phyloP scores from a whole-genome alignment of 2,797 vertebrate genomes.

The Antrozous pallidus region DNA sequence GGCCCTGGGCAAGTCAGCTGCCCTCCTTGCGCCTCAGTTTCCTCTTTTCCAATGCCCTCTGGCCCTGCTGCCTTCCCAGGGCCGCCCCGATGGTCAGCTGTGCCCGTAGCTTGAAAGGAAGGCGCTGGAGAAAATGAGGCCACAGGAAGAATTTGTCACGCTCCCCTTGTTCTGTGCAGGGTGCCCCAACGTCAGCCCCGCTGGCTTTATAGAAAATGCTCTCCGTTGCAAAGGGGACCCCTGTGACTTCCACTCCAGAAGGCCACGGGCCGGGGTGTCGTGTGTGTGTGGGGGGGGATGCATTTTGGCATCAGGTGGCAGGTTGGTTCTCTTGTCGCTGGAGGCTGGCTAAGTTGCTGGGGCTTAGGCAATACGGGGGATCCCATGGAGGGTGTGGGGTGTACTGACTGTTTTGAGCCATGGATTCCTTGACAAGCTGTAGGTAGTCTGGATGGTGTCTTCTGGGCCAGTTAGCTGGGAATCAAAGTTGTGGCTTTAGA shows the following conservation, averaged over 20 bases:
- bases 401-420: not conserved
- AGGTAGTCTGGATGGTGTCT: not conserved
- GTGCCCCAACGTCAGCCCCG: not conserved
- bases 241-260: not conserved
- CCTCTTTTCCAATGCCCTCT: not conserved
- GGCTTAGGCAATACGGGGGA: not conserved
- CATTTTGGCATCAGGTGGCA: not conserved
- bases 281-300: not conserved
- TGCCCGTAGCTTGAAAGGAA: not conserved
- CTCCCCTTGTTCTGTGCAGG: not conserved
- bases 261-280: not conserved
- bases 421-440: not conserved
- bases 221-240: not conserved
- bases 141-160: slow-evolving; percentile 35
- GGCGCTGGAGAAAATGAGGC: slow-evolving; percentile 41
- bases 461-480: not conserved
- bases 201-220: not conserved
- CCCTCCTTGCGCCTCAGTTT: slow-evolving; percentile 1
- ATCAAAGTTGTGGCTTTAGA: not conserved
- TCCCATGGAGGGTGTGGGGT: not conserved
- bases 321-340: not conserved
- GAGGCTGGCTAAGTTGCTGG: not conserved
- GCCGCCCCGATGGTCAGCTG: not conserved
- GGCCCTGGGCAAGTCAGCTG: not conserved
- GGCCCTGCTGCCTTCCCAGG: not conserved